Base-by-base conservation (phyloP, 2,113 vertebrate genomes). In the Erinaceus europaeus region DNA sequence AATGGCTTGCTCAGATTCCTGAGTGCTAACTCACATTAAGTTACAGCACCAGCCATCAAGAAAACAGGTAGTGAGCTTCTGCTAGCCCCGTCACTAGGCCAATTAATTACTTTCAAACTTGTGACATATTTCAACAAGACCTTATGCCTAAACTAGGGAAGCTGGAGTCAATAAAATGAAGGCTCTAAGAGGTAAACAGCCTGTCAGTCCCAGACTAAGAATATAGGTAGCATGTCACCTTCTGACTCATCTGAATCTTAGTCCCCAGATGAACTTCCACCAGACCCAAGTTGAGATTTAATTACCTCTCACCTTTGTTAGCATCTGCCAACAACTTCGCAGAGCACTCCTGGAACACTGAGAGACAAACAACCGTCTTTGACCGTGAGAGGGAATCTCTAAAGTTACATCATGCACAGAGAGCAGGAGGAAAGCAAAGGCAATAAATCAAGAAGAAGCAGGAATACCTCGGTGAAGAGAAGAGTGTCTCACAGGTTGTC, bases 391-490 rank as follows among this genome's bases (percentile, higher is more conserved):
- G 77, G 86, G 94, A 90, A 94, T 81, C 86, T 94, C 65, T 89
- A 88, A 95, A 96, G 91, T 91, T 91, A 95, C 74, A 94, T 93
- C 79, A 89, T 15, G 94, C 95, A 61, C 64, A 65, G 25, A 88
- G 0, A 86, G 71, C 90, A 71, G 34, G 64, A 64, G n/a, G 42
- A 4, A 9, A 17, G 20, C 40, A 34, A 27, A 38, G 23, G 29
- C 18, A 55, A 48, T 10, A 85, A 55, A 86, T 18, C 18, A 18
- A 55, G 53, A 55, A 55, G 53, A 55, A 55, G 21, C 18, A 87
- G 80, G 75, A 93, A 92, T 96, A 97, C 97, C 95, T 97, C 95
- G 94, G 96, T 95, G 80, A 82, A 81, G 91, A 96, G 96, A 95
- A 95, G 96, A 95, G 86, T 95, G 72, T 48, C 93, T 93, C 96